These are phyloP conservation scores for Psophia crepitans DNA, from an alignment of 2,113 vertebrate species.

Conservation along the genomic window DNA sequence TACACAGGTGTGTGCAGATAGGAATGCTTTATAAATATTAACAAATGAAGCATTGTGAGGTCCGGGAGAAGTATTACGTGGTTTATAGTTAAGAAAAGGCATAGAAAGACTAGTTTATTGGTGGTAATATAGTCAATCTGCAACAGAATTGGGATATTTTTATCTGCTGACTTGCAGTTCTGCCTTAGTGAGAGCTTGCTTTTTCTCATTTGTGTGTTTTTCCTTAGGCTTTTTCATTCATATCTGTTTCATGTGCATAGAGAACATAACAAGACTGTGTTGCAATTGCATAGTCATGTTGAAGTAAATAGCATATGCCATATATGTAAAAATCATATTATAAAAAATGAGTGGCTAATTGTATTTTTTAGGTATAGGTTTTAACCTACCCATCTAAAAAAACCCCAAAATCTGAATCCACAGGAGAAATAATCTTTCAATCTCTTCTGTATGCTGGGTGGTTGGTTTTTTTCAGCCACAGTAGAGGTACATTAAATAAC, in stretches of 20 bases:
- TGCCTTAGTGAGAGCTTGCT: neutral
- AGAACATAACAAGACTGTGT: neutral
- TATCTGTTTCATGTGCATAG: neutral
- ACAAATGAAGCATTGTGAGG: neutral
- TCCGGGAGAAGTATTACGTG: neutral
- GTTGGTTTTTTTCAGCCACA: neutral
- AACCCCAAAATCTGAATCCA: neutral
- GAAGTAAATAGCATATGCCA: neutral
- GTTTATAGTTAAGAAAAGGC: neutral
- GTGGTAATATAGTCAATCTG: neutral
- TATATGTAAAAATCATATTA: neutral
- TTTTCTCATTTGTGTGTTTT: neutral
- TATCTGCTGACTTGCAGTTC: neutral
- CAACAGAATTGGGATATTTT: neutral
- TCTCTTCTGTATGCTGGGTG: neutral
- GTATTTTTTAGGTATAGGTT: neutral
- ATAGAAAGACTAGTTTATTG: neutral
- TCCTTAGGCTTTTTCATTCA: neutral
- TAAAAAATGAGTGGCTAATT: neutral
- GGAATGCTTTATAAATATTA: neutral
- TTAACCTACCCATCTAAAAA: neutral
- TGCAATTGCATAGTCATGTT: neutral
- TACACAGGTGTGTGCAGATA: neutral
- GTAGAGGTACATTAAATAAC: slow-evolving; percentile 12
- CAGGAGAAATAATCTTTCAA: neutral